Percentiles rank a stretch among this genome's conserved stretches.
Conservation (phyloP, 2,113 vertebrate genomes). For the Istiophorus platypterus region DNA sequence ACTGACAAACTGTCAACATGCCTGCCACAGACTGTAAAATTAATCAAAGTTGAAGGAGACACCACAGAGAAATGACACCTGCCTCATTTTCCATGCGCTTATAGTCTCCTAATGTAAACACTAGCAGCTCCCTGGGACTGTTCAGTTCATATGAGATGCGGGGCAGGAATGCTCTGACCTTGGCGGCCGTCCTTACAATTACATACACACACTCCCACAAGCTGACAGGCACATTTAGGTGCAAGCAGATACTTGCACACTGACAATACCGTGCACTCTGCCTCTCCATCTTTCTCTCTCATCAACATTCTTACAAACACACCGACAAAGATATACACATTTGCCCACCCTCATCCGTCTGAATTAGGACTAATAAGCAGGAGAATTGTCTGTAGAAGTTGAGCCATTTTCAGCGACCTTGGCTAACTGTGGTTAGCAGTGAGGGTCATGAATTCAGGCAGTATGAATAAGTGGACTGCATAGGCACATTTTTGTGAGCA, state of each 20-base stretch:
- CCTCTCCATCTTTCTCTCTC: conserved; percentile 55
- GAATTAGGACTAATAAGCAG: conserved; percentile 78
- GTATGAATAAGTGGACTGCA: conserved; percentile 49
- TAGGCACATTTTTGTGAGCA: conserved; percentile 50
- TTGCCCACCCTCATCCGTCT: conserved; percentile 55
- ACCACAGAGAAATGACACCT: conserved; percentile 13
- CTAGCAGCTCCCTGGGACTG: conserved; percentile 50
- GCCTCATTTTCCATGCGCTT: conserved; percentile 45
- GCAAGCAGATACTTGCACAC: conserved; percentile 38
- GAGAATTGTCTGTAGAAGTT: conserved; percentile 69
- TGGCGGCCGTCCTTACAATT: conserved; percentile 57
- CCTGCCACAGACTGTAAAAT: neutral
- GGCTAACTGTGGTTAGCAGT: conserved; percentile 55
- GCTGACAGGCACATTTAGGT: conserved; percentile 34
- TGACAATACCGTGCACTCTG: conserved; percentile 26
- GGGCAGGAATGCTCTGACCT: conserved; percentile 63
- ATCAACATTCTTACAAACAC: conserved; percentile 26
- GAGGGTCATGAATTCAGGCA: conserved; percentile 38
- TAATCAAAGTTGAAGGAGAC: conserved; percentile 32
- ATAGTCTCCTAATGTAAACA: conserved; percentile 47
- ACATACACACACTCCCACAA: conserved; percentile 9
- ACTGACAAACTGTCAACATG: conserved; percentile 37
- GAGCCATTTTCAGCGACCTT: conserved; percentile 75
- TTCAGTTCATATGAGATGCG: conserved; percentile 69
- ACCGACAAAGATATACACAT: conserved; percentile 22